Evolutionary conservation across 2,797 vertebrate genomes (phyloP).

Genomic region (Leptodactylus fallax): DNA sequence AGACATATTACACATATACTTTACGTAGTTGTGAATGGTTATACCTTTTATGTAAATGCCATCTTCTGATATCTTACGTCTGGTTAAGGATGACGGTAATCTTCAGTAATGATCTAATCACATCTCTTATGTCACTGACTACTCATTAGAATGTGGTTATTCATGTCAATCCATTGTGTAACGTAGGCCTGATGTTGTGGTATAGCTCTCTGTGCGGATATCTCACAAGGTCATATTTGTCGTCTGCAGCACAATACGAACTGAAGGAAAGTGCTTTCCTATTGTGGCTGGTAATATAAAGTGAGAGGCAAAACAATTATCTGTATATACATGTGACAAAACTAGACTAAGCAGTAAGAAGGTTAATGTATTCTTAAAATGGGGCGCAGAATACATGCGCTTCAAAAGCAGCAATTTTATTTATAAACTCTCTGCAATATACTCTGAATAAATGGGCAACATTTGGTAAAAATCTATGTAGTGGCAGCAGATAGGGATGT

Average conservation of each 20-base stretch:
- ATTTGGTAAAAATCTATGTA: too few relatives aligned
- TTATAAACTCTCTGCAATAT: too few relatives aligned
- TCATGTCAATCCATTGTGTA: not conserved
- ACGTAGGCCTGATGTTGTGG: not conserved
- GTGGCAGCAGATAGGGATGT: too few relatives aligned
- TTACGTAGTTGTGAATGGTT: not conserved
- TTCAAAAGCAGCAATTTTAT: not conserved
- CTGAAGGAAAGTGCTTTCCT: not conserved
- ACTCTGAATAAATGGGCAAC: too few relatives aligned
- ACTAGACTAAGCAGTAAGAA: not conserved
- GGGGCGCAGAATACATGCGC: not conserved
- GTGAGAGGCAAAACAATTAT: not conserved
- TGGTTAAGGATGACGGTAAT: not conserved
- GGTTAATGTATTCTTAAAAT: not conserved
- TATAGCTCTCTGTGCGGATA: not conserved
- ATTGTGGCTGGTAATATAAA: not conserved
- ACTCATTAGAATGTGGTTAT: not conserved
- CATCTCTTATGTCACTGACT: not conserved
- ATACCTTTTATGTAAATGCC: too few relatives aligned
- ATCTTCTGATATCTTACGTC: not conserved
- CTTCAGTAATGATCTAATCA: not conserved
- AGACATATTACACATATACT: not conserved
- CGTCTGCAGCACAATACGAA: not conserved
- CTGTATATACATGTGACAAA: not conserved
- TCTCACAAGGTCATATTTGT: conserved; percentile 17